Evolutionary conservation across 2,797 vertebrate genomes (phyloP), one percentile per base, ranked within the genome.

Genomic region (Meda fulgida): DNA sequence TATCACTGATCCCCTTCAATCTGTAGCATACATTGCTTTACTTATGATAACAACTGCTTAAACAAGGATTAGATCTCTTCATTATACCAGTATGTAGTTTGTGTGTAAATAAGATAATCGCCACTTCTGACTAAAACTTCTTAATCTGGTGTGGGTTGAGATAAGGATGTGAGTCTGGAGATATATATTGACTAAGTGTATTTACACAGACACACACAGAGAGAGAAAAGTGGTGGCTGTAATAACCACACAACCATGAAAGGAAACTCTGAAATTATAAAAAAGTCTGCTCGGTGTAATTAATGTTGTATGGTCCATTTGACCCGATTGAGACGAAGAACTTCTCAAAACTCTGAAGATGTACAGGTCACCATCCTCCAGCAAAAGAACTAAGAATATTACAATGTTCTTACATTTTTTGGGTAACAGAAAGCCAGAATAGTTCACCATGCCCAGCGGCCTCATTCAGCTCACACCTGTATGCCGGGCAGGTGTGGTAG

Each of bases 51-150:
- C 55, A 73, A 26, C n/a, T 79, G 60, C 71, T 91, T 88, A 79
- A 89, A 84, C 70, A 89, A 78, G 77, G 84, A 88, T 88, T 86
- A 88, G 63, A 82, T 78, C 65, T 69, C 63, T 81, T 71, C 78
- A 81, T 87, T 70, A 78, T 63, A 65, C 77, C 69, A 51, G 21
- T 82, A 79, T 84, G 87, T 85, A 83, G 84, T 85, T 86, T 78
- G 78, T 83, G 77, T 83, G 87, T 90, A 89, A 91, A 91, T 85
- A 89, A 71, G 66, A 85, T 87, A 88, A 89, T 88, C 85, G 40
- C 72, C 76, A 69, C 48, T 82, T 72, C 26, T 65, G 55, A 76
- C 78, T 85, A 76, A 81, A 84, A 77, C 34, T 34, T 48, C 7
- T 83, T 85, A 83, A 88, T 89, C 84, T 72, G 48, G 18, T 79